Conservation (phyloP, 2,113 vertebrate species). For the Odontophorus gujanensis region DNA sequence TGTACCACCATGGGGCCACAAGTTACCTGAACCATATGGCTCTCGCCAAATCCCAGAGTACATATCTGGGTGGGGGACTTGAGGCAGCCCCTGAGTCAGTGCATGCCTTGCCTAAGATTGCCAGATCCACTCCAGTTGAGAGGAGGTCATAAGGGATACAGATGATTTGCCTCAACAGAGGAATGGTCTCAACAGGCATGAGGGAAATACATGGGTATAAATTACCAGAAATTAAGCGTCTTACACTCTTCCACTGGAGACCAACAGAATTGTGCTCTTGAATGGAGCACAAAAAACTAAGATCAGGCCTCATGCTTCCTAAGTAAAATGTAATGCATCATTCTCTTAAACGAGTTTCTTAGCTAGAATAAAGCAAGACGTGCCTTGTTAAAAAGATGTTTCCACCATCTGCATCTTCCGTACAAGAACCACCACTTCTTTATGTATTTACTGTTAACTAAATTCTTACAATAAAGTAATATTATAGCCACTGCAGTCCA, state of each 20-base stretch:
- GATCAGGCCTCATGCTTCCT: not conserved
- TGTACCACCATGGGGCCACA: not conserved
- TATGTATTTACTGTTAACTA: not conserved
- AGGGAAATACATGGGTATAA: not conserved
- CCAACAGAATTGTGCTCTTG: not conserved
- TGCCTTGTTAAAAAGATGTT: not conserved
- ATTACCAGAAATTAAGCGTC: not conserved
- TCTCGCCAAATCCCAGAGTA: accelerated
- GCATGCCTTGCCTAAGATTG: not conserved
- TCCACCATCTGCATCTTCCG: not conserved
- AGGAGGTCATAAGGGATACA: not conserved
- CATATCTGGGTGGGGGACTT: too few species aligned
- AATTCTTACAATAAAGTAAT: not conserved
- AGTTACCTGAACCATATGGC: too few species aligned
- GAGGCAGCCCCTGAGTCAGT: accelerated
- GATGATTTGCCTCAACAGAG: not conserved
- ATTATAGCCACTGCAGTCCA: not conserved
- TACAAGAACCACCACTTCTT: not conserved
- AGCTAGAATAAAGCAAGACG: not conserved
- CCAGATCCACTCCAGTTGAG: accelerated
- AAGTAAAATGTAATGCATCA: not conserved
- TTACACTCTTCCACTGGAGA: not conserved
- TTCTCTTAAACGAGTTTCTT: not conserved
- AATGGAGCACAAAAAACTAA: not conserved
- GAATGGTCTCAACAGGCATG: not conserved